phyloP scores from a whole-genome alignment of 1,140 invertebrate species.

The Sitophilus oryzae region DNA sequence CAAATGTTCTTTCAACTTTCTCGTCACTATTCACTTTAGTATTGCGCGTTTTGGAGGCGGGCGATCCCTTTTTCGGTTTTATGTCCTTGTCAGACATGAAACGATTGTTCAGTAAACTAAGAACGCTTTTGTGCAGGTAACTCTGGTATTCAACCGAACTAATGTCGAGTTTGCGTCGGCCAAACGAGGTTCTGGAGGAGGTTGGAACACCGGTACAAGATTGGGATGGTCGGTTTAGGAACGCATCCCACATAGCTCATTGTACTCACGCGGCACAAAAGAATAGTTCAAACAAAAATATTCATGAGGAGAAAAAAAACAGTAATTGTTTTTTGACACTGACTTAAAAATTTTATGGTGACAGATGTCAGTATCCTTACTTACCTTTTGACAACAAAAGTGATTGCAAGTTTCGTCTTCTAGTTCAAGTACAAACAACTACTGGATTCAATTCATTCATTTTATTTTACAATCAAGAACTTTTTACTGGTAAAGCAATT shows the following conservation, averaged over 20 bases:
- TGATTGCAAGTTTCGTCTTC: too few relatives aligned
- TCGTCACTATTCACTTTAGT: neutral
- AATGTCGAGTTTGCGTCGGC: slow-evolving; percentile 20
- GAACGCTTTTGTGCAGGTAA: slow-evolving; percentile 23
- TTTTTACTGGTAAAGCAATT: too few relatives aligned
- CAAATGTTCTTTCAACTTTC: neutral
- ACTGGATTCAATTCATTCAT: too few relatives aligned
- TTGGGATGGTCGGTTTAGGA: slow-evolving; percentile 11
- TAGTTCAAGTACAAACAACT: too few relatives aligned
- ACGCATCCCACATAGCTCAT: slow-evolving; percentile 23
- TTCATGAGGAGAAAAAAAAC: neutral
- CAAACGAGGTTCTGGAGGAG: neutral
- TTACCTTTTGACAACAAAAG: too few relatives aligned
- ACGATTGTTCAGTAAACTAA: slow-evolving; percentile 22
- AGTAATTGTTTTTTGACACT: neutral
- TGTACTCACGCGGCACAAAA: neutral
- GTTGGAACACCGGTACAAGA: slow-evolving; percentile 13
- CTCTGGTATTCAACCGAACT: slow-evolving; percentile 23
- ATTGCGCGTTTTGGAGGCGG: neutral
- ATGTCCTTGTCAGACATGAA: slow-evolving; percentile 12
- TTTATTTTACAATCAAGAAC: too few relatives aligned
- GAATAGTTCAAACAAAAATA: neutral
- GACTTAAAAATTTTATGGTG: too few relatives aligned
- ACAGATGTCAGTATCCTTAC: too few relatives aligned
- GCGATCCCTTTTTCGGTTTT: slow-evolving; percentile 8